Base-by-base conservation (phyloP, 1,140 invertebrate species). In the Gryllus bimaculatus region DNA sequence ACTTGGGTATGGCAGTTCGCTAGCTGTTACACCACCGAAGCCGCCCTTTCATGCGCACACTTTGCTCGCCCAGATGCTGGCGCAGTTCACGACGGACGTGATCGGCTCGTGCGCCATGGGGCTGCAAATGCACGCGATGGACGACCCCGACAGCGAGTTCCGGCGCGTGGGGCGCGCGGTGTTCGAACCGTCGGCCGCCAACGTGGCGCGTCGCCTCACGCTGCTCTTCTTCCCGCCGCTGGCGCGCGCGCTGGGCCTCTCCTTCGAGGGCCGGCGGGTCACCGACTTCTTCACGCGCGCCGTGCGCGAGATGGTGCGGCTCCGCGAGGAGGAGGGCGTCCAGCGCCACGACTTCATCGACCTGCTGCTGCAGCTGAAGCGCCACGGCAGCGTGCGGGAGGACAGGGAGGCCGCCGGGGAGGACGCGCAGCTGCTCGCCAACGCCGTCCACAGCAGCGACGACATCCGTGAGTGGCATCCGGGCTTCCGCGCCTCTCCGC, bases 51-150 rank as follows among this genome's bases (percentile, higher is more conserved):
- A 39, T 5, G 26, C 26, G 26, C 26, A 1, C 26, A 39, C 26
- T 39, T 39, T 39, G 26, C 26, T 39, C 5, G 26, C 26, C 7
- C 54, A 66, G 54, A 66, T 85, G 0, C 85, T 84, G 13, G 77
- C 84, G 2, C 84, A 85, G 79, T 89, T 85, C 76, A 89, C 88
- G 3, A 85, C 85, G 0, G 88, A 89, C 66, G 85, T 87, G n/a
- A 85, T 89, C 8, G 85, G 87, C 7, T 86, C 84, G 77, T 85
- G 85, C 18, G 88, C 86, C 0, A 84, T 89, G 80, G 88, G 87
- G 8, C 82, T 89, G 77, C 49, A 74, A 79, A n/a, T 66, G 54
- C 10, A 66, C 54, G 49, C 74, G 0, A 7, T 79, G 66, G 10
- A 79, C 39, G 48, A 79, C 54, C 79, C 74, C 8, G 7, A 80